Evolutionary conservation across 2,113 vertebrate genomes (phyloP).

Genomic region (Malaclemys terrapin): DNA sequence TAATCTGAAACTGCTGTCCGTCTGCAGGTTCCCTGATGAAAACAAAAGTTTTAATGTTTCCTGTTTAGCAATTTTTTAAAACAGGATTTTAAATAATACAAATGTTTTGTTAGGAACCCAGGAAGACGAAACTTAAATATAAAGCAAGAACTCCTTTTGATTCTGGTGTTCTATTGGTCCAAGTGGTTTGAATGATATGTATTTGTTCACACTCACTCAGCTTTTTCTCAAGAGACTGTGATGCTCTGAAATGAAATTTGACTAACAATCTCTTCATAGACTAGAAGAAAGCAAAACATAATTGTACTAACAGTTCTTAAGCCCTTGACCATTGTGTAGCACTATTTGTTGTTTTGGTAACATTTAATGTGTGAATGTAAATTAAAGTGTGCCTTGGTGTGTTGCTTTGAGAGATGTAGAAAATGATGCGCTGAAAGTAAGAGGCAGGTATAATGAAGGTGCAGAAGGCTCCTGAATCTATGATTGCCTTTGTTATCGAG

Average conservation of each 20-base stretch:
- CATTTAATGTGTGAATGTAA: conserved; percentile 59
- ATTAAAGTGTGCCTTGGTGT: conserved; percentile 72
- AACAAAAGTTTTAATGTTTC: conserved; percentile 67
- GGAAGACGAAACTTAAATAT: neutral
- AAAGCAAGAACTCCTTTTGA: conserved; percentile 48
- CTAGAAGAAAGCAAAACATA: conserved; percentile 73
- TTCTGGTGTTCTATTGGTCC: conserved; percentile 68
- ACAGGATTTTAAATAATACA: neutral
- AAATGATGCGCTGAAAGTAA: conserved; percentile 71
- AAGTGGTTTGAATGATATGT: conserved; percentile 57
- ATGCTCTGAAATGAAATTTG: conserved; percentile 16
- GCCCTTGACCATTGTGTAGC: conserved; percentile 2
- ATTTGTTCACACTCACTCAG: conserved; percentile 39
- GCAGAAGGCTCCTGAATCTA: neutral
- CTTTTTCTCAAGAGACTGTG: conserved; percentile 53
- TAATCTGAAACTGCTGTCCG: conserved; percentile 82
- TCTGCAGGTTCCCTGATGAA: conserved; percentile 62
- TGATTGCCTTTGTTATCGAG: neutral
- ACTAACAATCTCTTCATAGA: conserved; percentile 14
- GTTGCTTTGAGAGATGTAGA: conserved; percentile 14
- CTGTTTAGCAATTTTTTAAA: conserved; percentile 39
- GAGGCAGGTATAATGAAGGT: conserved; percentile 72
- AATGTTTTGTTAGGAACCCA: neutral
- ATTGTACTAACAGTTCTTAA: conserved; percentile 42
- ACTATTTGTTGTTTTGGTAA: conserved; percentile 49